A percentile compares a stretch with the other conserved stretches of the same genome.
phyloP scores from a whole-genome alignment of 2,113 vertebrate species.

The Columba janthina region DNA sequence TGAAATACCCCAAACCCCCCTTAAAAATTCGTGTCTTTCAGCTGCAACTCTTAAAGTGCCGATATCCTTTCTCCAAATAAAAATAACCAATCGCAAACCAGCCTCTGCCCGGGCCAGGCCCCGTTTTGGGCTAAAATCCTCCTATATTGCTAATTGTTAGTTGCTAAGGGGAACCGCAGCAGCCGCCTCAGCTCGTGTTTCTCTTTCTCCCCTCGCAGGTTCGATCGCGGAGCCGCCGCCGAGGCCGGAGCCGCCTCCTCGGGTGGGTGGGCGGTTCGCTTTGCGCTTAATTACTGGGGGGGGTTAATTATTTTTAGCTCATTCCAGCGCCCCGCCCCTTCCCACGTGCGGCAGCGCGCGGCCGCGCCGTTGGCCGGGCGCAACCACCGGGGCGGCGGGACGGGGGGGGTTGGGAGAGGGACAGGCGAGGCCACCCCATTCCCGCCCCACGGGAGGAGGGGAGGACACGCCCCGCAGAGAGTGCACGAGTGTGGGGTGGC shows the following conservation, averaged over 20 bases:
- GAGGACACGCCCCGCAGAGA: too few species aligned
- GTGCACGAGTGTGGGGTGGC: rapidly evolving
- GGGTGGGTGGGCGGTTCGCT: too few species aligned
- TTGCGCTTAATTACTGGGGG: too few species aligned
- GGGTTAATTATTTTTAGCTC: not conserved
- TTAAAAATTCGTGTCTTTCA: rapidly evolving
- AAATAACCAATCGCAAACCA: rapidly evolving
- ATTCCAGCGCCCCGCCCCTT: not conserved
- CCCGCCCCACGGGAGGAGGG: not conserved
- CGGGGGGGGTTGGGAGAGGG: not conserved
- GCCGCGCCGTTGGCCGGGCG: not conserved
- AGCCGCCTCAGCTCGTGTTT: not conserved
- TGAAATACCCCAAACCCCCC: not conserved
- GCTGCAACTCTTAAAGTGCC: rapidly evolving
- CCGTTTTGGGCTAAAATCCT: not conserved
- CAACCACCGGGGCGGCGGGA: not conserved
- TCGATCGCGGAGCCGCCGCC: not conserved
- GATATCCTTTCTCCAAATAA: too few species aligned
- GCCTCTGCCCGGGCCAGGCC: too few species aligned
- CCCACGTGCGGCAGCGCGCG: not conserved
- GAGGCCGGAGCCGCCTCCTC: too few species aligned
- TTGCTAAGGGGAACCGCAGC: not conserved
- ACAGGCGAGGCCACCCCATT: not conserved
- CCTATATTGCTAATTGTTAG: not conserved
- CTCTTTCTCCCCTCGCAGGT: not conserved